Conservation (phyloP, 2,797 vertebrate genomes). For the Characodon lateralis region DNA sequence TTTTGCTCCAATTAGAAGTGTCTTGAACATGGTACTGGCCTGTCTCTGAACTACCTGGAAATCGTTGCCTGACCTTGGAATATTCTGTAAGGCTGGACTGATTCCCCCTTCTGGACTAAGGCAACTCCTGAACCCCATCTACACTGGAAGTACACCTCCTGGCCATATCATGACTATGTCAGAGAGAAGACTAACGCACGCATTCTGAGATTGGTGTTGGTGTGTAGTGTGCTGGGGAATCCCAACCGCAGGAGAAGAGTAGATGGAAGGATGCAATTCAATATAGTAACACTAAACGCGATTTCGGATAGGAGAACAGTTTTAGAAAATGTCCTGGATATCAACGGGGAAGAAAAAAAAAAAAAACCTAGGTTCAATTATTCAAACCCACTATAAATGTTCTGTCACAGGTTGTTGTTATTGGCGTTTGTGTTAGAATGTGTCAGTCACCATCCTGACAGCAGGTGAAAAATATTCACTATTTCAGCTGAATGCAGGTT, state of each 20-base stretch:
- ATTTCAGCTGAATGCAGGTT: conserved; percentile 52
- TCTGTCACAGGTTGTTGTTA: not conserved
- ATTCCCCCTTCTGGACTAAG: not conserved
- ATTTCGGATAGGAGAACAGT: too few species aligned
- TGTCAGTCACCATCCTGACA: conserved; percentile 47
- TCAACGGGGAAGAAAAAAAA: too few species aligned
- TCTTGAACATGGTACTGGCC: not conserved
- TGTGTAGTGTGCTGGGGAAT: too few species aligned
- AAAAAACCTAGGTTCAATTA: not conserved
- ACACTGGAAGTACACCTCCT: not conserved
- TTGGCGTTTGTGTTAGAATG: conserved; percentile 16
- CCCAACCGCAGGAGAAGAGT: too few species aligned
- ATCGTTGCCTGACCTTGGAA: not conserved
- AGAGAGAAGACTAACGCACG: too few species aligned
- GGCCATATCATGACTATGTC: not conserved
- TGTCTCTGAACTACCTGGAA: not conserved
- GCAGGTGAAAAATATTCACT: conserved; percentile 40
- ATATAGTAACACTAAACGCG: too few species aligned
- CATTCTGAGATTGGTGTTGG: too few species aligned
- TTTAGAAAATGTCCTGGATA: too few species aligned
- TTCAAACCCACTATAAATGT: not conserved
- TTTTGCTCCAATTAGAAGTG: not conserved
- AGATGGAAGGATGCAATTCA: too few species aligned
- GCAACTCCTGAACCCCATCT: not conserved
- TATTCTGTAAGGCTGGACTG: not conserved